Conservation (phyloP, 2,888 invertebrate species). For the Diaperis boleti region DNA sequence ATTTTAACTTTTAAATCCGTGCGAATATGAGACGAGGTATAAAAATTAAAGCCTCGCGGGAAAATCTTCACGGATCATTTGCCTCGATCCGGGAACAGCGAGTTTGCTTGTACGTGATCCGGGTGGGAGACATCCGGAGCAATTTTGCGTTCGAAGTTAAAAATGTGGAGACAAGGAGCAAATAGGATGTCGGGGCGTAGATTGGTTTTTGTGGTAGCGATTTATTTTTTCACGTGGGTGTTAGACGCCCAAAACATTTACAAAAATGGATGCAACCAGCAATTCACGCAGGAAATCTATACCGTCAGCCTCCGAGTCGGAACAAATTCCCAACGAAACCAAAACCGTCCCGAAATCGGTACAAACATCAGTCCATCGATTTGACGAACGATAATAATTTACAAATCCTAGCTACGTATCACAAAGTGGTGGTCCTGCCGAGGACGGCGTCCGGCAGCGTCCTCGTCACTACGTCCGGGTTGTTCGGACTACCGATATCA, state of each 20-base stretch:
- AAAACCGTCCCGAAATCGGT: conserved; percentile 42
- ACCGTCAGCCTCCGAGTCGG: background rate
- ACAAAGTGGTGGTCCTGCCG: conserved; percentile 66
- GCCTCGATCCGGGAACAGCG: conserved; percentile 30
- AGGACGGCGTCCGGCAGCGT: conserved; percentile 63
- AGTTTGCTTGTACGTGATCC: conserved; percentile 42
- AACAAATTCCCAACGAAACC: background rate
- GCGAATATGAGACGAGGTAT: conserved; percentile 2
- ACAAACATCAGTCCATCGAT: conserved; percentile 52
- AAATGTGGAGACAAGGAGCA: background rate
- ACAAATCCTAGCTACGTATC: conserved; percentile 56
- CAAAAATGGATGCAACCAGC: too few relatives aligned
- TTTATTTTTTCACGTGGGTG: too few relatives aligned
- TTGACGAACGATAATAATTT: conserved; percentile 36
- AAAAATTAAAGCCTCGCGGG: conserved; percentile 23
- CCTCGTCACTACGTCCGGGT: conserved; percentile 64
- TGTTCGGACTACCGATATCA: conserved; percentile 64
- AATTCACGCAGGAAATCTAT: too few relatives aligned
- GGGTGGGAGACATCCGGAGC: too few relatives aligned
- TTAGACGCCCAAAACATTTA: too few relatives aligned
- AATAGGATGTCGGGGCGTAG: conserved; percentile 4
- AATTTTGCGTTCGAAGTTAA: too few relatives aligned
- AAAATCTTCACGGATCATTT: conserved; percentile 42
- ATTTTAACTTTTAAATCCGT: too few relatives aligned
- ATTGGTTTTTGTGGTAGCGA: conserved; percentile 4